phyloP scores from a whole-genome alignment of 2,888 invertebrate genomes.

The Melieria picta region DNA sequence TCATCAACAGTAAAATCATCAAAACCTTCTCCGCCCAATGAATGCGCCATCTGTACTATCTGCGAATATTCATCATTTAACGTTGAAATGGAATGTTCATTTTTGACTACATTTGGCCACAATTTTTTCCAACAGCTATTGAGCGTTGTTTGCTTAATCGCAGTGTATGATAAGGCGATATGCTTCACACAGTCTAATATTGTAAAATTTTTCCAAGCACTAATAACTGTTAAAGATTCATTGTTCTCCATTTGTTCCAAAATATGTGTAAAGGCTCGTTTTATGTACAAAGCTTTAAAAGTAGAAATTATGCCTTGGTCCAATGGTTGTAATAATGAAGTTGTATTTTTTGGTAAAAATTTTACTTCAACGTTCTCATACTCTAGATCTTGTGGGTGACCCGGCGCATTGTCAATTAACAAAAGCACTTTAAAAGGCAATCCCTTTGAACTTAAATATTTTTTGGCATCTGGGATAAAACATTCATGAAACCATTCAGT shows the following conservation, averaged over 20 bases:
- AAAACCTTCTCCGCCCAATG: too few species aligned
- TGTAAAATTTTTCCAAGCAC: slow-evolving; percentile 41
- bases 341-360: slow-evolving; percentile 36
- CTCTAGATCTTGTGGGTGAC: slow-evolving; percentile 38
- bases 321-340: slow-evolving; percentile 49
- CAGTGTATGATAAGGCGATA: too few species aligned
- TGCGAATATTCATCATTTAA: too few species aligned
- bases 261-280: slow-evolving; percentile 38
- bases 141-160: too few species aligned
- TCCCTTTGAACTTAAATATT: slow-evolving; percentile 37
- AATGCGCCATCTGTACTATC: too few species aligned
- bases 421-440: slow-evolving; percentile 42
- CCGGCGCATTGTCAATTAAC: slow-evolving; percentile 40
- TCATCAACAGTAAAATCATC: too few species aligned
- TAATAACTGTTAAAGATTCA: slow-evolving; percentile 21
- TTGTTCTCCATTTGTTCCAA: slow-evolving; percentile 33
- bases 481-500: slow-evolving; percentile 43
- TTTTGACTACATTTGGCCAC: too few species aligned
- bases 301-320: slow-evolving; percentile 52
- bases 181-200: slow-evolving; percentile 25
- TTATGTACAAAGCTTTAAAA: slow-evolving; percentile 51
- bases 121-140: too few species aligned
- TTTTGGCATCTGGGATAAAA: slow-evolving; percentile 41
- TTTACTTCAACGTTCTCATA: slow-evolving; percentile 43
- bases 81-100: too few species aligned